Conservation (phyloP, 2,888 invertebrate genomes). For the Auanema freiburgensis region DNA sequence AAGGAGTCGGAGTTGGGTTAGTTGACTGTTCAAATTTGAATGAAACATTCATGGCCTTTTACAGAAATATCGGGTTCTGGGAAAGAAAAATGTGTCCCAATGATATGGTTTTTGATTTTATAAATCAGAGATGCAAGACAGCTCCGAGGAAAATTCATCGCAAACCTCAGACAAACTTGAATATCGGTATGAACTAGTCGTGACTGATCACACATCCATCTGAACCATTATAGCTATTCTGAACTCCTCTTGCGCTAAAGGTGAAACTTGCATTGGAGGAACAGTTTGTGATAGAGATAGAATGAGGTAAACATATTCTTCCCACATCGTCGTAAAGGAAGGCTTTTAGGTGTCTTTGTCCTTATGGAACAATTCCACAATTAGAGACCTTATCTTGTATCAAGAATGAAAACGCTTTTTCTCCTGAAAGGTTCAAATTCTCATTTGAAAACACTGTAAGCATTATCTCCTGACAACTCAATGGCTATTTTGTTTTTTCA, state of each 20-base stretch:
- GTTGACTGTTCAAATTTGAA: constrained; percentile 4
- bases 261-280: constrained; percentile 62
- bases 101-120: constrained; percentile 61
- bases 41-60: constrained; percentile 10
- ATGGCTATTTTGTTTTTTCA: constrained; percentile 7
- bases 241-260: constrained; percentile 60
- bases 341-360: constrained; percentile 57
- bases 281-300: constrained; percentile 59
- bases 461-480: constrained; percentile 8
- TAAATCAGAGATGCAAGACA: constrained; percentile 56
- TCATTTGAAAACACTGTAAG: constrained; percentile 4
- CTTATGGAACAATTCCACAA: constrained; percentile 57
- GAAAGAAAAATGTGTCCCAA: constrained; percentile 57
- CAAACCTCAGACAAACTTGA: constrained; percentile 38
- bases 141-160: not conserved
- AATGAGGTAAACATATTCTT: constrained; percentile 19
- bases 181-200: constrained; percentile 38
- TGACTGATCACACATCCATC: too few species aligned
- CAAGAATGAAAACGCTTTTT: constrained; percentile 19
- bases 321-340: not conserved
- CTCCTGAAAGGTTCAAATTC: constrained; percentile 12
- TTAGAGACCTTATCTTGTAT: constrained; percentile 59
- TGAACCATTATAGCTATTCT: constrained; percentile 51
- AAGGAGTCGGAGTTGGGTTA: constrained; percentile 54
- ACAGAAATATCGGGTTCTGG: constrained; percentile 56